Conservation (phyloP, 2,797 vertebrate genomes). For the Neomorphus geoffroyi region DNA sequence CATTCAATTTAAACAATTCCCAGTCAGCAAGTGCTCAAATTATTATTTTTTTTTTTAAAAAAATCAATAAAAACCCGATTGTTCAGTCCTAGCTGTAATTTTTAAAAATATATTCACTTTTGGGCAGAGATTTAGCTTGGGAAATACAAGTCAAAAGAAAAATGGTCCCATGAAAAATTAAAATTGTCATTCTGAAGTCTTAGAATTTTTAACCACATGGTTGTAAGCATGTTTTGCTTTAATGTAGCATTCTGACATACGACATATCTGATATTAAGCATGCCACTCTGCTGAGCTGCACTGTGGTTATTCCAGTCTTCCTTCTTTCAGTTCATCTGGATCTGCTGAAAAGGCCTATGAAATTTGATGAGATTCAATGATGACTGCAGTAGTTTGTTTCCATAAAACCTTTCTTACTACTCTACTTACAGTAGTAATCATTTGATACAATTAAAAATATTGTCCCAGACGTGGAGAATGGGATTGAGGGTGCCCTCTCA, state of each 20-base stretch:
- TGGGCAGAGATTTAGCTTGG: neutral
- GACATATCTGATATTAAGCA: neutral
- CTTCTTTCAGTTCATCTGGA: neutral
- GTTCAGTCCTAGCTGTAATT: neutral
- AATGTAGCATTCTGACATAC: neutral
- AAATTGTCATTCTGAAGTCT: neutral
- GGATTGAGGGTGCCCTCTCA: no score
- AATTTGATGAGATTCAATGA: neutral
- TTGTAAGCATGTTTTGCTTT: neutral
- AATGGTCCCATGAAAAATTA: neutral
- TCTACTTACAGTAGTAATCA: neutral
- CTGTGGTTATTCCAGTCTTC: neutral
- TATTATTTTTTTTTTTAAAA: neutral
- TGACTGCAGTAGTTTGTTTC: neutral
- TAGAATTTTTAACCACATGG: neutral
- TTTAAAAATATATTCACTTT: neutral
- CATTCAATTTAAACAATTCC: neutral
- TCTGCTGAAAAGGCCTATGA: neutral
- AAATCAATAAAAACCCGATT: neutral
- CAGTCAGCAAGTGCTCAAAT: neutral
- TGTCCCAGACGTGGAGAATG: no score
- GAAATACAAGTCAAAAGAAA: neutral
- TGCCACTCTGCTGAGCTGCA: neutral
- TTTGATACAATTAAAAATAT: neutral
- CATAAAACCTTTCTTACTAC: neutral